These are phyloP conservation scores for Drosophila erecta DNA, from an alignment of 1,140 invertebrate species.

Conservation along the genomic window DNA sequence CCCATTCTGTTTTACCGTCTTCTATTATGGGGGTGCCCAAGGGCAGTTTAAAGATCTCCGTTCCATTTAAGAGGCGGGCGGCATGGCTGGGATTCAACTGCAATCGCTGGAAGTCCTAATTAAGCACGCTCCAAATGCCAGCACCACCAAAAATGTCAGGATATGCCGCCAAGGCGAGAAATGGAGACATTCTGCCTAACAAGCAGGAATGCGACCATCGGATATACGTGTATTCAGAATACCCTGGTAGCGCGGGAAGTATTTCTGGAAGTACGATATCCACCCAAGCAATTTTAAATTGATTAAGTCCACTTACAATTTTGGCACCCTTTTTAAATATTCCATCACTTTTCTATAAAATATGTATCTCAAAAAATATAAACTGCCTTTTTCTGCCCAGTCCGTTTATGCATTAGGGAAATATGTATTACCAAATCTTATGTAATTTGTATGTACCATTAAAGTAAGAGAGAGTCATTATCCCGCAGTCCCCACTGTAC, in stretches of 20 bases:
- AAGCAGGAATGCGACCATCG: constrained; percentile 5
- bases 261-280: no score
- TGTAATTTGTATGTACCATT: no score
- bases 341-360: no score
- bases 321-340: no score
- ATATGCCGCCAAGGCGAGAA: constrained; percentile 43
- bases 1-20: neutral
- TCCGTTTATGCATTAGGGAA: no score
- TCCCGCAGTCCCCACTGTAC: no score
- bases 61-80: constrained; percentile 8
- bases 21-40: constrained; percentile 2
- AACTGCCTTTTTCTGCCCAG: no score
- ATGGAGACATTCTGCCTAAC: constrained; percentile 11
- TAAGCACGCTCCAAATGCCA: constrained; percentile 69
- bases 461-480: no score
- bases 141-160: constrained; percentile 36
- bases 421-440: no score
- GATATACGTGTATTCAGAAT: neutral
- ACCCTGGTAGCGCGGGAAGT: neutral
- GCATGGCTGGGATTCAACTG: neutral
- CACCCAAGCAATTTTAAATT: neutral
- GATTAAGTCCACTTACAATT: neutral
- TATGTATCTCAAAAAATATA: no score
- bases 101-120: constrained; percentile 53
- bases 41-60: constrained; percentile 34